phyloP scores from a whole-genome alignment of 2,797 vertebrate species.

The Garrulus glandarius region DNA sequence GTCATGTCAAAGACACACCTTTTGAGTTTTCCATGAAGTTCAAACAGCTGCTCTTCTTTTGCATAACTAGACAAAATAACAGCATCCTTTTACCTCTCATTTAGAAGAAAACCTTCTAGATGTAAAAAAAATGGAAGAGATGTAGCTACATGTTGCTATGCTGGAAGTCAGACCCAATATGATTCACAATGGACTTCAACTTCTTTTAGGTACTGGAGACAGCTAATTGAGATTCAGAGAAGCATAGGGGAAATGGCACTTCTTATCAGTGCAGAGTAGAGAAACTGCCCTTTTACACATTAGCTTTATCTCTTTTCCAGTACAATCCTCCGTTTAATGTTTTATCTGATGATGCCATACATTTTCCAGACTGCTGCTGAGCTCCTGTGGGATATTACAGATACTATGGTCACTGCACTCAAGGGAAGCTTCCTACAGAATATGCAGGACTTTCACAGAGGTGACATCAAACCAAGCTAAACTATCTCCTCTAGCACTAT shows the following conservation, averaged over 20 bases:
- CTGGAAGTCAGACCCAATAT: background rate
- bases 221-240: background rate
- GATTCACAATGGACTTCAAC: background rate
- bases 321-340: background rate
- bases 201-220: background rate
- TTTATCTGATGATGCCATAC: background rate
- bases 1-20: background rate
- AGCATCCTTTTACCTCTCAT: background rate
- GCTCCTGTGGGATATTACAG: background rate
- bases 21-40: background rate
- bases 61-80: background rate
- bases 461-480: background rate
- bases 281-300: background rate
- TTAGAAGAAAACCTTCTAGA: background rate
- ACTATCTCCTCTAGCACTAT: background rate
- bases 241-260: background rate
- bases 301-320: background rate
- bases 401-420: background rate
- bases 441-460: background rate
- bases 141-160: background rate
- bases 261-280: background rate
- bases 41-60: background rate
- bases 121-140: background rate
- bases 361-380: background rate
- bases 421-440: background rate